Evolutionary conservation across 2,113 vertebrate species (phyloP).

Genomic region (Psittacula cyanocephala): DNA sequence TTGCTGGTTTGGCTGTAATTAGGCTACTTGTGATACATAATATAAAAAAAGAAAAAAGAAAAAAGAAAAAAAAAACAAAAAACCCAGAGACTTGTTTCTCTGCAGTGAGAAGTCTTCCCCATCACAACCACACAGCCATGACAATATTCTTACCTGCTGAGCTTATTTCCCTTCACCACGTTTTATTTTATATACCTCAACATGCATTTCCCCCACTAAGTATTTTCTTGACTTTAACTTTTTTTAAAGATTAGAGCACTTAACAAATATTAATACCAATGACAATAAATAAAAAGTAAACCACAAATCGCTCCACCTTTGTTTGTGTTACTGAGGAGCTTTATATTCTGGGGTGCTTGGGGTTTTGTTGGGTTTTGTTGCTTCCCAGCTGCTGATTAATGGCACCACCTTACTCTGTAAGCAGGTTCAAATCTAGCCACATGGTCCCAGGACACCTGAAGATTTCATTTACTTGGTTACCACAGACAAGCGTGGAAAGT

Average conservation of each 20-base stretch:
- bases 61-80: not conserved
- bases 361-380: constrained; percentile 23
- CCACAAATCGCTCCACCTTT: not conserved
- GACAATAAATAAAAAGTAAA: not conserved
- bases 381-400: constrained; percentile 54
- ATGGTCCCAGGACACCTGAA: constrained; percentile 47
- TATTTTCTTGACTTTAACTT: not conserved
- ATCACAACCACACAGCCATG: not conserved
- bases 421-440: constrained; percentile 54
- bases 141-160: not conserved
- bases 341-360: not conserved
- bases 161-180: not conserved
- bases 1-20: constrained; percentile 74
- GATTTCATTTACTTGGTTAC: constrained; percentile 68
- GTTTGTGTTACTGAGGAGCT: not conserved
- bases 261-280: not conserved
- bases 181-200: not conserved
- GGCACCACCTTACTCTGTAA: constrained; percentile 17
- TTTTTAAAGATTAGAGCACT: not conserved
- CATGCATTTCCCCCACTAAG: not conserved
- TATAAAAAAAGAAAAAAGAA: constrained; percentile 57
- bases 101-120: not conserved
- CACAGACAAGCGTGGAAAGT: constrained; percentile 51
- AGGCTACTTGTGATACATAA: constrained; percentile 71
- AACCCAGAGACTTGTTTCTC: not conserved